A percentile compares a stretch with the other conserved stretches of the same genome.
Evolutionary conservation across 2,888 invertebrate species (phyloP).

Genomic region (Chirona hameri): DNA sequence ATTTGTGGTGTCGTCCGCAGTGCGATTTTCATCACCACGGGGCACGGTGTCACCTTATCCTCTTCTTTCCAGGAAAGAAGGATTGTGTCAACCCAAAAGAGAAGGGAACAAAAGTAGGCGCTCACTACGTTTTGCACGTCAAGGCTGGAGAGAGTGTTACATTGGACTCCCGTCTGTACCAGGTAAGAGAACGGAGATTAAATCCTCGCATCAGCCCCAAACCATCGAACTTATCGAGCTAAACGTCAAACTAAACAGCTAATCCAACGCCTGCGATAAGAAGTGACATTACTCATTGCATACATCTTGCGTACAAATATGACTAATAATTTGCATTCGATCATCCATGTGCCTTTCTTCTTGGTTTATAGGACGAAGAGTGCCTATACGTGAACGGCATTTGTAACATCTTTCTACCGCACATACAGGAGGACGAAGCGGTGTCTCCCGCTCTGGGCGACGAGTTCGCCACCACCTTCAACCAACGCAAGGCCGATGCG

Average conservation of each 20-base stretch:
- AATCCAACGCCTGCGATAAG: too few species aligned
- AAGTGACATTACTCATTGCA: too few species aligned
- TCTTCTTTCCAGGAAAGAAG: constrained; percentile 34
- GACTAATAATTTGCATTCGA: too few species aligned
- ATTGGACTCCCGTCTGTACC: constrained; percentile 44
- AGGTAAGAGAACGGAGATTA: not conserved
- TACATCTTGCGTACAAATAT: too few species aligned
- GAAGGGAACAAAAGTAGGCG: constrained; percentile 45
- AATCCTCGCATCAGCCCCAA: too few species aligned
- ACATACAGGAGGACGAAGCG: constrained; percentile 41
- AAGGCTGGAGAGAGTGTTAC: constrained; percentile 42
- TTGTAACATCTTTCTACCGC: too few species aligned
- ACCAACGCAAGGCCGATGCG: constrained; percentile 43
- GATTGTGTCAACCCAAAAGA: constrained; percentile 38
- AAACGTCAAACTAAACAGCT: too few species aligned
- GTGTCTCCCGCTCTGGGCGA: constrained; percentile 31
- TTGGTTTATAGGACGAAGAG: too few species aligned
- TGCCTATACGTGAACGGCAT: too few species aligned
- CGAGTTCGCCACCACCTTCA: constrained; percentile 42
- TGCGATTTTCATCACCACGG: not conserved
- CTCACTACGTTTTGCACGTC: constrained; percentile 44
- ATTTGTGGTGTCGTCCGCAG: not conserved
- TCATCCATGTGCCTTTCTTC: too few species aligned
- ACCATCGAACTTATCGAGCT: too few species aligned
- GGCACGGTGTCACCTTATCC: too few species aligned